Percentiles rank a stretch among this genome's conserved stretches.
Conservation (phyloP, 1,140 invertebrate genomes). For the Pseudomyrmex flavicornis region DNA sequence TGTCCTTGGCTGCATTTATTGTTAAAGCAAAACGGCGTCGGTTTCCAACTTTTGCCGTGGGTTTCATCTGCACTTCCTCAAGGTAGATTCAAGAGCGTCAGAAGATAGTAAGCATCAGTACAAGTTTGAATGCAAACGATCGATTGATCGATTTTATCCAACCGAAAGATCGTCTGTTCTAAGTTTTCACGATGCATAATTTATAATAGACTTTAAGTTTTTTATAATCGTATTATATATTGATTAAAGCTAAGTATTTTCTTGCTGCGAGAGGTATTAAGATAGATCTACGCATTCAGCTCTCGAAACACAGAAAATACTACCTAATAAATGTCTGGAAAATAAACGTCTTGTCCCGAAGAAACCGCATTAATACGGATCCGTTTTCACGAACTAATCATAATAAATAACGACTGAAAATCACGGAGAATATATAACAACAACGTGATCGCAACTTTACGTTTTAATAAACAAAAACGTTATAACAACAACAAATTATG, state of each 20-base stretch:
- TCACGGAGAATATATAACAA: neutral
- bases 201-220: neutral
- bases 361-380: neutral
- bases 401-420: slow-evolving; percentile 10
- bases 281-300: neutral
- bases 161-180: neutral
- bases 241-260: neutral
- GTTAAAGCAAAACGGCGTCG: slow-evolving; percentile 5
- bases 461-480: neutral
- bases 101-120: neutral
- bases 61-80: slow-evolving; percentile 2
- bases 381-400: neutral
- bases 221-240: too few species aligned
- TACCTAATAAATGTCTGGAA: neutral
- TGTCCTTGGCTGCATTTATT: slow-evolving; percentile 38
- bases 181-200: neutral
- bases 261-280: neutral
- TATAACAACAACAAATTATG: neutral
- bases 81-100: neutral
- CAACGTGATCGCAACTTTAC: neutral
- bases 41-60: slow-evolving; percentile 9
- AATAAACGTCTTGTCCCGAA: slow-evolving; percentile 3
- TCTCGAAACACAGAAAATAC: neutral
- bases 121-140: neutral
- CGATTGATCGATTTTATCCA: neutral